phyloP scores from a whole-genome alignment of 2,888 invertebrate species.

The Rutpela maculata region DNA sequence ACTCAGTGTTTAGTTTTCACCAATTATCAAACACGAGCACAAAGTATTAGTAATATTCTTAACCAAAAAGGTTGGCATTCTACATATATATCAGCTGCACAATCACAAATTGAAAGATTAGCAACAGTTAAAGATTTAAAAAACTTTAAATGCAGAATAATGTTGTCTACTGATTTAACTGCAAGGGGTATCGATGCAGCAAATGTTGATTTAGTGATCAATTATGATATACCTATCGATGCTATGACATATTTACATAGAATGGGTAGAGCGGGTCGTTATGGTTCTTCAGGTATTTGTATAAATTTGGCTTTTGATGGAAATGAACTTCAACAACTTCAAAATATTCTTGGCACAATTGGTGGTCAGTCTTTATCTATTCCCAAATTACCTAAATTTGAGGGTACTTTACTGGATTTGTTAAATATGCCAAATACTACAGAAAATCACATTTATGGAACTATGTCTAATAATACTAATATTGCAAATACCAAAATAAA shows the following conservation, averaged over 20 bases:
- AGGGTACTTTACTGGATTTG: conserved; percentile 65
- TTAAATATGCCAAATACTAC: conserved; percentile 62
- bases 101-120: conserved; percentile 86
- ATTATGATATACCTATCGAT: conserved; percentile 90
- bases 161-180: conserved; percentile 93
- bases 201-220: conserved; percentile 94
- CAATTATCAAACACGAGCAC: conserved; percentile 90
- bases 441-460: conserved; percentile 64
- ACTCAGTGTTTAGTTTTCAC: conserved; percentile 95
- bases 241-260: conserved; percentile 93
- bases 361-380: conserved; percentile 76
- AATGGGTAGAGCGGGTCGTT: conserved; percentile 96
- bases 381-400: conserved; percentile 72
- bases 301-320: conserved; percentile 84
- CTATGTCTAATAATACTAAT: conserved; percentile 42
- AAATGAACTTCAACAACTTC: conserved; percentile 79
- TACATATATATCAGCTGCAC: conserved; percentile 85
- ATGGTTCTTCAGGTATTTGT: conserved; percentile 89
- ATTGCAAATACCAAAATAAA: not conserved
- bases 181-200: conserved; percentile 96
- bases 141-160: conserved; percentile 86
- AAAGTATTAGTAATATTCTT: conserved; percentile 85
- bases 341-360: conserved; percentile 77
- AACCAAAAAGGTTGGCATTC: conserved; percentile 86
- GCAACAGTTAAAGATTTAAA: conserved; percentile 86